phyloP scores from a whole-genome alignment of 1,140 invertebrate species.

The Drosophila orena region DNA sequence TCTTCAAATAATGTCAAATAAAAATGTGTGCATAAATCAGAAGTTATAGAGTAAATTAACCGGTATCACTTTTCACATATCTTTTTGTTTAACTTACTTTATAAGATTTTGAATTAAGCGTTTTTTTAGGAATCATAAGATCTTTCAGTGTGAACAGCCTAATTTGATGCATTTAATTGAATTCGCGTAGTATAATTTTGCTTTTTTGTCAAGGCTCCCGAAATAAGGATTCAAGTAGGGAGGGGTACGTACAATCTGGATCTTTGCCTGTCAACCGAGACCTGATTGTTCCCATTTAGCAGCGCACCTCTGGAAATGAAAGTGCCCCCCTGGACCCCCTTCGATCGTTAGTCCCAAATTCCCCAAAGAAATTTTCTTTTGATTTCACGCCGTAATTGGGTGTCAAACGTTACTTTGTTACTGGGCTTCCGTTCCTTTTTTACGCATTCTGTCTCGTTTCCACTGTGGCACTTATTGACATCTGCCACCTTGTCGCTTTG shows the following conservation, averaged over 20 bases:
- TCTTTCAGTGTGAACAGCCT: too few relatives aligned
- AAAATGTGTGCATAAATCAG: too few relatives aligned
- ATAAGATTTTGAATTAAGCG: too few relatives aligned
- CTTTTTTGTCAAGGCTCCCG: background rate
- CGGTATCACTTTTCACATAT: too few relatives aligned
- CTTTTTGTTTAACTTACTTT: too few relatives aligned
- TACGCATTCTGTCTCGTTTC: conserved; percentile 27
- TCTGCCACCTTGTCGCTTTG: conserved; percentile 65
- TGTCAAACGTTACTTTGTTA: conserved; percentile 78
- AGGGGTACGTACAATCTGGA: background rate
- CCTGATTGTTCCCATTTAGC: conserved; percentile 1
- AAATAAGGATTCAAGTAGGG: background rate
- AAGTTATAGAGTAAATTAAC: too few relatives aligned
- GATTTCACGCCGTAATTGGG: conserved; percentile 80
- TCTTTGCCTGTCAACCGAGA: background rate
- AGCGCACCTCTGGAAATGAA: conserved; percentile 2
- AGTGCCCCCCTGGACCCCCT: conserved; percentile 3
- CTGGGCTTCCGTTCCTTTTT: conserved; percentile 53
- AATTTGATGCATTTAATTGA: too few relatives aligned
- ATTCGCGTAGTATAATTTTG: too few relatives aligned
- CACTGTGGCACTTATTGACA: conserved; percentile 73
- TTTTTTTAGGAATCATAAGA: too few relatives aligned
- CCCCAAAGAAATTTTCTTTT: conserved; percentile 74
- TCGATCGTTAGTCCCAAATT: conserved; percentile 44
- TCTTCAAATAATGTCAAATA: too few relatives aligned